Evolutionary conservation across 1,140 invertebrate genomes (phyloP).

Genomic region (Drosophila varians): DNA sequence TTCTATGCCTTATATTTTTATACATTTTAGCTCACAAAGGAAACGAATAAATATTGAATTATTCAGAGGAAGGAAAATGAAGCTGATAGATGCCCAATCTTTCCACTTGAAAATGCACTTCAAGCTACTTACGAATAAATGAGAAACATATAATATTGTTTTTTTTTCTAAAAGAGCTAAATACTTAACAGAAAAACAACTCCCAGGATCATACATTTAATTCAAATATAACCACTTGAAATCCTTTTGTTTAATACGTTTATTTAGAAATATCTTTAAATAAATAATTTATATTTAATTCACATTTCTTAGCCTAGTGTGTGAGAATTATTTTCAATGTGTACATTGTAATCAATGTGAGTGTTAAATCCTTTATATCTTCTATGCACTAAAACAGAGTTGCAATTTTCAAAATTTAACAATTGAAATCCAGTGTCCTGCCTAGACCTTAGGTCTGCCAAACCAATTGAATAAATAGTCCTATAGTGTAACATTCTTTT

Average conservation of each 20-base stretch:
- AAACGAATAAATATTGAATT: no score
- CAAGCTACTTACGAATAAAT: no score
- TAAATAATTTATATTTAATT: constrained; percentile 40
- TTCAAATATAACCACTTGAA: background rate
- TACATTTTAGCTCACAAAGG: no score
- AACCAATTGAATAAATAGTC: background rate
- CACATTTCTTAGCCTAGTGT: constrained; percentile 17
- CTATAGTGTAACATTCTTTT: constrained; percentile 5
- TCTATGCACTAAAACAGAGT: background rate
- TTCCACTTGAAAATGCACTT: no score
- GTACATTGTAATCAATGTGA: constrained; percentile 9
- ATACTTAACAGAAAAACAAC: background rate
- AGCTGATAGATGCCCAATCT: no score
- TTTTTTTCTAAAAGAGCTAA: no score
- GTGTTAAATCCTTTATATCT: constrained; percentile 2
- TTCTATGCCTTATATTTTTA: no score
- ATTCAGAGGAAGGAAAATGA: no score
- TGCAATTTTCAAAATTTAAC: constrained; percentile 9
- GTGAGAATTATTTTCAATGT: constrained; percentile 12
- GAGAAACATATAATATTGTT: no score
- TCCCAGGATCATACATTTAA: no score
- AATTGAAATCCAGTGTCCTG: background rate
- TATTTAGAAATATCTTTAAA: constrained; percentile 35
- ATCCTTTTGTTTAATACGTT: constrained; percentile 1
- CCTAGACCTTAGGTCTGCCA: background rate